Percentiles rank a stretch among this genome's conserved stretches.
Evolutionary conservation across 1,140 invertebrate genomes (phyloP).

Genomic region (Diachasmimorpha longicaudata): DNA sequence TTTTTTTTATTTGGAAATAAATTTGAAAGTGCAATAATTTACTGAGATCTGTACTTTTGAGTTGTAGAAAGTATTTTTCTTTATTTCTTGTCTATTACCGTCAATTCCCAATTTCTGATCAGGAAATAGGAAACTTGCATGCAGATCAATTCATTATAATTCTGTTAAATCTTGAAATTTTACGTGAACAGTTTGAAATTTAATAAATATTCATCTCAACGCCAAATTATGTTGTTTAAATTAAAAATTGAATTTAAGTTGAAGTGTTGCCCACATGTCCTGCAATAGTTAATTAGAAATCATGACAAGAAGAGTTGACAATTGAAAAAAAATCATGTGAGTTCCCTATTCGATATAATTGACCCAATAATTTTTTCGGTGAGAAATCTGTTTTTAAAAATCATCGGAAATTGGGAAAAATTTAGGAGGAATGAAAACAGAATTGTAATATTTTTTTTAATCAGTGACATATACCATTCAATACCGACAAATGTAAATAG

Average conservation of each 20-base stretch:
- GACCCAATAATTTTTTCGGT: too few relatives aligned
- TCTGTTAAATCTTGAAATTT: too few relatives aligned
- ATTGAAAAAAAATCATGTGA: too few relatives aligned
- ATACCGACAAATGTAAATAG: background rate
- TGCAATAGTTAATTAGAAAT: too few relatives aligned
- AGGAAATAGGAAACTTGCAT: too few relatives aligned
- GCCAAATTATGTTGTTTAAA: too few relatives aligned
- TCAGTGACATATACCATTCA: background rate
- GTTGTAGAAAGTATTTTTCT: background rate
- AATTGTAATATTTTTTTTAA: background rate
- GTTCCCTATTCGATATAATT: background rate
- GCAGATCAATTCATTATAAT: background rate
- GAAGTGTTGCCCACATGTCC: too few relatives aligned
- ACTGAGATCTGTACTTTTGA: background rate
- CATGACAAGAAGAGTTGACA: too few relatives aligned
- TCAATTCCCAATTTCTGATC: background rate
- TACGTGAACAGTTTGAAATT: too few relatives aligned
- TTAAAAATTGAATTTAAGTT: too few relatives aligned
- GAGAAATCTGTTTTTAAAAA: too few relatives aligned
- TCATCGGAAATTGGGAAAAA: background rate
- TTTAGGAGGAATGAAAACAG: background rate
- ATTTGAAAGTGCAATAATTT: slow-evolving; percentile 1
- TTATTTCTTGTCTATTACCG: background rate
- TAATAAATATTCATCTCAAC: too few relatives aligned
- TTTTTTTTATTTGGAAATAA: background rate